Conservation (phyloP, 92 coral and sea anemone genomes). For the Zoanthus solanderi region DNA sequence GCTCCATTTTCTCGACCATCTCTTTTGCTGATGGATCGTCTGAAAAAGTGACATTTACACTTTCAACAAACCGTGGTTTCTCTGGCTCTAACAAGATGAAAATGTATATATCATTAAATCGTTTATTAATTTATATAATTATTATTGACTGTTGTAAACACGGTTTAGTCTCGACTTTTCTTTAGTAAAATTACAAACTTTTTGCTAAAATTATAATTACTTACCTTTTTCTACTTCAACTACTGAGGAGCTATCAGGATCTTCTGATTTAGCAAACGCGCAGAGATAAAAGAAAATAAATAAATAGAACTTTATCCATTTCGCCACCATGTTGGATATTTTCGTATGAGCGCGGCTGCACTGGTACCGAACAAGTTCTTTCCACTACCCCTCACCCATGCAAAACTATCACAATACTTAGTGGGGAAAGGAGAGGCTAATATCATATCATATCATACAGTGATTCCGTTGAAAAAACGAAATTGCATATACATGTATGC, state of each 20-base stretch:
- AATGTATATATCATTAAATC: no score
- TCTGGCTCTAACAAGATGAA: conserved; percentile 10
- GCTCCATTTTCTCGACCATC: conserved; percentile 12
- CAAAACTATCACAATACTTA: no score
- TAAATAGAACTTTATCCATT: not conserved
- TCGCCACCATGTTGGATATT: conserved; percentile 7
- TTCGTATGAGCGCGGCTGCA: no score
- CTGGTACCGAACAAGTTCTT: no score
- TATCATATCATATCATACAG: no score
- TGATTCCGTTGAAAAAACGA: no score
- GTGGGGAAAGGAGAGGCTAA: no score
- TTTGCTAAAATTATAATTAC: not conserved
- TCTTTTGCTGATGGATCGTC: conserved; percentile 27
- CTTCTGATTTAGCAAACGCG: conserved; percentile 3
- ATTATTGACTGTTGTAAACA: not conserved
- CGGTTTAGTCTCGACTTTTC: not conserved
- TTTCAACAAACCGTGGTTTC: conserved; percentile 19
- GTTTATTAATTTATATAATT: no score
- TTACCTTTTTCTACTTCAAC: not conserved
- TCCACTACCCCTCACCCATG: no score
- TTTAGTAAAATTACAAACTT: not conserved
- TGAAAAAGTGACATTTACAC: conserved; percentile 3
- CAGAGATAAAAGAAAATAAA: not conserved
- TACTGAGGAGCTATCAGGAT: not conserved
- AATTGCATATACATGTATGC: no score